A percentile compares a stretch with the other conserved stretches of the same genome.
phyloP scores from a whole-genome alignment of 2,797 vertebrate species.

The Masticophis lateralis region DNA sequence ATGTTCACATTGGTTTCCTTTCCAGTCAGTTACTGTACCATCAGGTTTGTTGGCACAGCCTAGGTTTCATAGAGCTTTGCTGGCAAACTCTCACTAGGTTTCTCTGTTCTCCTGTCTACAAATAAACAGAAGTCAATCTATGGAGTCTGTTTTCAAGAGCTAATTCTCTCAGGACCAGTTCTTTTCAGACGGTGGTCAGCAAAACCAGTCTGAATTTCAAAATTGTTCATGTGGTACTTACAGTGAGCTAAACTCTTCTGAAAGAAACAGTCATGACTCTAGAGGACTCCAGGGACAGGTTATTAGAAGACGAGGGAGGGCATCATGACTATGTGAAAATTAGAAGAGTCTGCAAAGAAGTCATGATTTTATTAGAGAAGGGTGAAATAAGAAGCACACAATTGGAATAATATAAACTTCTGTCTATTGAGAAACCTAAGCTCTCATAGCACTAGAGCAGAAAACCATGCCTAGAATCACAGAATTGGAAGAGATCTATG shows the following conservation, averaged over 20 bases:
- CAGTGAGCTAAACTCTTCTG: constrained; percentile 28
- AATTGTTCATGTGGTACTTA: constrained; percentile 46
- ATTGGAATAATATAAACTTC: not conserved
- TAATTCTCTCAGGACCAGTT: constrained; percentile 41
- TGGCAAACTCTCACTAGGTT: constrained; percentile 31
- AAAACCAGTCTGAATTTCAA: constrained; percentile 43
- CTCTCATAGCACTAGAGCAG: not conserved
- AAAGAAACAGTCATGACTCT: constrained; percentile 34
- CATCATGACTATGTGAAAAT: constrained; percentile 24
- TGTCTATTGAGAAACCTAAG: not conserved
- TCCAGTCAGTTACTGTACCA: not conserved
- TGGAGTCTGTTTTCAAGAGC: constrained; percentile 44
- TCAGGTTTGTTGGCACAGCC: constrained; percentile 27
- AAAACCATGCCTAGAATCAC: not conserved
- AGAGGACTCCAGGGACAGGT: constrained; percentile 28
- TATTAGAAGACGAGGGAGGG: constrained; percentile 35
- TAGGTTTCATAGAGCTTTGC: not conserved
- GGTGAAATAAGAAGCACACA: not conserved
- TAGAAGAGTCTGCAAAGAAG: constrained; percentile 1
- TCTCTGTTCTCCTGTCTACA: constrained; percentile 28
- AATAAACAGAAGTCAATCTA: constrained; percentile 40
- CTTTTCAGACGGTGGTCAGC: constrained; percentile 34
- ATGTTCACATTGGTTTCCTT: not conserved
- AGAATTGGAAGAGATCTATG: not conserved
- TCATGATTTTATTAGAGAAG: constrained; percentile 10